These are phyloP conservation scores for Eidolon helvum DNA, from an alignment of 2,113 vertebrate species.

Conservation along the genomic window DNA sequence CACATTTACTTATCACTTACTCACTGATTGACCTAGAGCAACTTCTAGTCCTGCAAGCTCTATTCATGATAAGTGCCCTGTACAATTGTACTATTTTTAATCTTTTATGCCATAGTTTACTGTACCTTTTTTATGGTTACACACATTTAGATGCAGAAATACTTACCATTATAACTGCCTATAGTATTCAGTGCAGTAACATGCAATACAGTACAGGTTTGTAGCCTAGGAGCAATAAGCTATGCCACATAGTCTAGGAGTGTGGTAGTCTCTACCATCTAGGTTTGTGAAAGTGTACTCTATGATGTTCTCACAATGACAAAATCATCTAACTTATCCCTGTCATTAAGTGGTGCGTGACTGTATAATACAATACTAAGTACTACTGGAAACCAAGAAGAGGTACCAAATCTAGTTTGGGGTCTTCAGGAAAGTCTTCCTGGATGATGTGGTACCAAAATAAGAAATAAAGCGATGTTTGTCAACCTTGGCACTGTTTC, in stretches of 20 bases:
- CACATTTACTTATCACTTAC: too few species aligned
- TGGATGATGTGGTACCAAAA: background rate
- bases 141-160: background rate
- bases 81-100: too few species aligned
- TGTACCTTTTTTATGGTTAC: background rate
- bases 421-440: background rate
- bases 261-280: background rate
- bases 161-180: background rate
- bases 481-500: background rate
- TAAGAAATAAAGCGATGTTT: background rate
- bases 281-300: background rate
- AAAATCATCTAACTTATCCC: too few species aligned
- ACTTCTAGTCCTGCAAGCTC: too few species aligned
- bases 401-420: background rate
- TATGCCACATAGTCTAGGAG: background rate
- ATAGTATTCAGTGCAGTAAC: background rate
- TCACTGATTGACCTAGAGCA: too few species aligned
- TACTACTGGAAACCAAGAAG: background rate
- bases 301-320: too few species aligned
- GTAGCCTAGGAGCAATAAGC: background rate
- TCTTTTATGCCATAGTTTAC: background rate
- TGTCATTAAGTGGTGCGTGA: too few species aligned
- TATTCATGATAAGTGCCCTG: too few species aligned
- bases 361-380: background rate
- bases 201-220: background rate